A percentile compares a stretch with the other conserved stretches of the same genome.
Conservation (phyloP, 2,797 vertebrate genomes). For the Tenualosa ilisha region DNA sequence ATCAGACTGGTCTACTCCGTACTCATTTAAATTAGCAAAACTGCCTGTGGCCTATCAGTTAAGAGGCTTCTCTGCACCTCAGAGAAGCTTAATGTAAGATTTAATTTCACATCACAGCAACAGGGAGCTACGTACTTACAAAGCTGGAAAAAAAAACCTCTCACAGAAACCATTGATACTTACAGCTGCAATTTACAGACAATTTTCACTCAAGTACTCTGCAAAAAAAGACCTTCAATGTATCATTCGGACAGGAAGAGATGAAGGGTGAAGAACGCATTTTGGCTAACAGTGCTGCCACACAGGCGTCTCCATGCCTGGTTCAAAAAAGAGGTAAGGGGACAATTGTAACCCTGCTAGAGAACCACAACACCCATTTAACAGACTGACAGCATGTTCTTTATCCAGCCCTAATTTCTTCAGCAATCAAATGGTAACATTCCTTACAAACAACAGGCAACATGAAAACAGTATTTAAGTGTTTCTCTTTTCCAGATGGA, state of each 20-base stretch:
- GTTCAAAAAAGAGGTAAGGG: neutral
- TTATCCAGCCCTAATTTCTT: neutral
- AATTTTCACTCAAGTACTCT: neutral
- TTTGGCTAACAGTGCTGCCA: neutral
- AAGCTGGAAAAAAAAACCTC: neutral
- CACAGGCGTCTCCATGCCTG: neutral
- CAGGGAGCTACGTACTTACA: neutral
- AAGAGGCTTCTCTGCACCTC: neutral
- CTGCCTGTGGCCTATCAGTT: neutral
- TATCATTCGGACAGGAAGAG: neutral
- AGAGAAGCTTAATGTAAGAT: neutral
- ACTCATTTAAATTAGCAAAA: neutral
- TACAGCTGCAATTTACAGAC: neutral
- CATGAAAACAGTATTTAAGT: constrained; percentile 33
- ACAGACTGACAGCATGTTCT: neutral
- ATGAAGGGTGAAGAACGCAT: neutral
- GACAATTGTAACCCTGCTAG: neutral
- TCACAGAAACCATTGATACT: neutral
- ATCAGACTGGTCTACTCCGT: neutral
- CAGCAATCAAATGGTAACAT: constrained; percentile 16
- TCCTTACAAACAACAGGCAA: constrained; percentile 25
- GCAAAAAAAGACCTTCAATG: neutral
- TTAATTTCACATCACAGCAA: neutral
- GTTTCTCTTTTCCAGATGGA: constrained; percentile 7
- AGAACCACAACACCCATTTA: neutral